These are phyloP conservation scores for Anolis apletophallus DNA, from an alignment of 2,797 vertebrate species.

Conservation along the genomic window DNA sequence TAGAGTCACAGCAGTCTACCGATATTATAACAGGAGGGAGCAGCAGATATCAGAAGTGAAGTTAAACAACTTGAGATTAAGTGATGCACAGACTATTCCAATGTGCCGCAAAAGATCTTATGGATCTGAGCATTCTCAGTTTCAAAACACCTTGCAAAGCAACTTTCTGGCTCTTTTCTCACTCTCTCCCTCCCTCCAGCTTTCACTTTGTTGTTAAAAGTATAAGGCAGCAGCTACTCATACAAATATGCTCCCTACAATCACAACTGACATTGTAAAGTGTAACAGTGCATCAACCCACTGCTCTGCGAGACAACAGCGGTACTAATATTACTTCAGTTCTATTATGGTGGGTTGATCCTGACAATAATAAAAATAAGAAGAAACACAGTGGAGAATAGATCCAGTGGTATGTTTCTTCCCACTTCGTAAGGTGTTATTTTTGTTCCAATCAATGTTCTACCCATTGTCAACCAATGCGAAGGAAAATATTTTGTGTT, in stretches of 20 bases:
- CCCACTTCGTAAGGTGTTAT: neutral
- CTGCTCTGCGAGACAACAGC: constrained; percentile 19
- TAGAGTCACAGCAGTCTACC: constrained; percentile 62
- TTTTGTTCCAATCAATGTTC: constrained; percentile 20
- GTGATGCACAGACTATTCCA: constrained; percentile 38
- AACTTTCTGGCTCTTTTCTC: too few relatives aligned
- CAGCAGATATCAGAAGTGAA: constrained; percentile 57
- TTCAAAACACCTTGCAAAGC: constrained; percentile 47
- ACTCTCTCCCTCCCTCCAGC: neutral
- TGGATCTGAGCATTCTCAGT: constrained; percentile 30
- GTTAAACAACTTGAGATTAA: constrained; percentile 67
- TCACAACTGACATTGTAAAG: constrained; percentile 25
- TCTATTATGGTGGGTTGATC: neutral
- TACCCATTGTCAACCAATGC: constrained; percentile 2
- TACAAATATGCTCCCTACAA: constrained; percentile 1
- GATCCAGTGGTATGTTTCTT: neutral
- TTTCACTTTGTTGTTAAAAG: constrained; percentile 32
- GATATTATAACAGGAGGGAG: constrained; percentile 59
- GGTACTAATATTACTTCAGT: neutral
- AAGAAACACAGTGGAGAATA: neutral
- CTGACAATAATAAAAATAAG: constrained; percentile 23
- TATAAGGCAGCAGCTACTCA: constrained; percentile 10
- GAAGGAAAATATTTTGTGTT: neutral
- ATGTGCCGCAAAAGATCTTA: constrained; percentile 45
- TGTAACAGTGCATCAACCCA: constrained; percentile 30